phyloP scores from a whole-genome alignment of 2,797 vertebrate genomes.

The Bradypodion pumilum region DNA sequence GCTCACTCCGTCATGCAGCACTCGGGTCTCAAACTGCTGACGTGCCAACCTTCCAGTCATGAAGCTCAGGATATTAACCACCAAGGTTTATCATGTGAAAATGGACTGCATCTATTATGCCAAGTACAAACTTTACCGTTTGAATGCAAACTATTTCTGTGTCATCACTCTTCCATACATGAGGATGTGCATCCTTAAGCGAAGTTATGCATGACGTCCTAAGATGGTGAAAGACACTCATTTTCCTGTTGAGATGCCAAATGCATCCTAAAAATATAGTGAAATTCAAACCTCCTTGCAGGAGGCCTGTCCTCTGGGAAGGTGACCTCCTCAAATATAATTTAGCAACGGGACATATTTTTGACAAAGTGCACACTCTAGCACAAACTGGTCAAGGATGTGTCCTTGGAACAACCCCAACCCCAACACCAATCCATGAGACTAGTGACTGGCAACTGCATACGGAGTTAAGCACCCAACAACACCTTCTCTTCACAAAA shows the following conservation, averaged over 20 bases:
- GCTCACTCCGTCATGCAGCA: too few relatives aligned
- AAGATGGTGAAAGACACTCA: neutral
- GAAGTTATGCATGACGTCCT: too few relatives aligned
- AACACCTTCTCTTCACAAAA: neutral
- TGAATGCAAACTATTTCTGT: neutral
- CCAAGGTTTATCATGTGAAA: neutral
- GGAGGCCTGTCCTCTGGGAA: neutral
- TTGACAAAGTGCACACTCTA: neutral
- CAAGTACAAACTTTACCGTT: neutral
- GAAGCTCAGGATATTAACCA: too few relatives aligned
- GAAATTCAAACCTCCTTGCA: neutral
- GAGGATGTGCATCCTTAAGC: too few relatives aligned
- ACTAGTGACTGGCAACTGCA: neutral
- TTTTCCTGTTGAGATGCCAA: neutral
- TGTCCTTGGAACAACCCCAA: neutral
- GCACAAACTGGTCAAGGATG: constrained; percentile 11
- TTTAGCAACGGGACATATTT: neutral
- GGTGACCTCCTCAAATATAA: constrained; percentile 19
- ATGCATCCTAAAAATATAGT: neutral
- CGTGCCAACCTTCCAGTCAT: too few relatives aligned
- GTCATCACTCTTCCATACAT: neutral
- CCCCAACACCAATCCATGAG: neutral
- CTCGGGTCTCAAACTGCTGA: too few relatives aligned
- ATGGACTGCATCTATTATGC: neutral
- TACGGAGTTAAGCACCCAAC: neutral